Conservation (phyloP, 2,888 invertebrate genomes). For the Eudemis profundana region DNA sequence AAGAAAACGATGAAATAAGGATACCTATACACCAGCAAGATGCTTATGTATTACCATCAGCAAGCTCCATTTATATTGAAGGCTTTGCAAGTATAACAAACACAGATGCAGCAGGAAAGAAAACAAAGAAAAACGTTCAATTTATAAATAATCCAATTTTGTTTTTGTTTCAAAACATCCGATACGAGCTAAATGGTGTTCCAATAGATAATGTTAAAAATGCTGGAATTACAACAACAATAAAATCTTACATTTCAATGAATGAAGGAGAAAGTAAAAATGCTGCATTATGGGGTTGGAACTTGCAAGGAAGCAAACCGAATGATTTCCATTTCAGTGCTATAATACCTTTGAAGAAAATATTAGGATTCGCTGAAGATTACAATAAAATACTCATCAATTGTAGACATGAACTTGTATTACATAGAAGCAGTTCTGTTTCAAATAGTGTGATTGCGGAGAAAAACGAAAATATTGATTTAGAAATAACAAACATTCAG, state of each 20-base stretch:
- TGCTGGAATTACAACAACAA: not conserved
- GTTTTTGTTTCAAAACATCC: too few species aligned
- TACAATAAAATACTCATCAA: slow-evolving; percentile 60
- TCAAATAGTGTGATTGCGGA: slow-evolving; percentile 35
- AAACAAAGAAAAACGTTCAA: too few species aligned
- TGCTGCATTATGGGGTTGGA: slow-evolving; percentile 14
- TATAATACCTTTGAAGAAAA: slow-evolving; percentile 34
- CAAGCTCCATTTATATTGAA: too few species aligned
- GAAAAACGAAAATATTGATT: slow-evolving; percentile 21
- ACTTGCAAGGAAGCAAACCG: slow-evolving; percentile 1
- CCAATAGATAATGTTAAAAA: not conserved
- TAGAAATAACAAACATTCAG: slow-evolving; percentile 20
- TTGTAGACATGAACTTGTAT: slow-evolving; percentile 43
- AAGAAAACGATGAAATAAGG: too few species aligned
- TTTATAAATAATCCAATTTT: too few species aligned
- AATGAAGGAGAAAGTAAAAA: slow-evolving; percentile 11
- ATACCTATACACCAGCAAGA: too few species aligned
- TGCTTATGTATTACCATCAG: too few species aligned
- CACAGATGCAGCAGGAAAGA: too few species aligned
- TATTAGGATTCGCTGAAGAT: slow-evolving; percentile 45
- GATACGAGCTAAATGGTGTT: not conserved
- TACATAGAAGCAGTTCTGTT: slow-evolving; percentile 39
- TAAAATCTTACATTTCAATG: not conserved
- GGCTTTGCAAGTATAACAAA: too few species aligned
- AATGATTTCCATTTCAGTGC: slow-evolving; percentile 21